phyloP scores from a whole-genome alignment of 2,888 invertebrate genomes.

The Cataglyphis cursor region DNA sequence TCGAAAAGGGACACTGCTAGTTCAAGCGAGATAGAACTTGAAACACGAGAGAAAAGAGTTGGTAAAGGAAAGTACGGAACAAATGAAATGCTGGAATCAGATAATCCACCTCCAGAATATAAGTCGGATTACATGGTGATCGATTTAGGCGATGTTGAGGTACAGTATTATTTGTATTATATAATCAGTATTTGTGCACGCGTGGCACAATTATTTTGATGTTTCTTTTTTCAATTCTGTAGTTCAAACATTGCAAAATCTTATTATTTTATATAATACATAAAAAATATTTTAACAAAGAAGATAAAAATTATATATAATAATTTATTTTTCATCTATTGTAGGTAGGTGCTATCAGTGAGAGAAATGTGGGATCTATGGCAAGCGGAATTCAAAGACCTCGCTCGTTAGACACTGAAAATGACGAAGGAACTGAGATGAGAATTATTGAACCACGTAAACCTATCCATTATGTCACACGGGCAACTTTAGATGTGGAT shows the following conservation, averaged over 20 bases:
- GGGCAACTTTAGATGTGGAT: slow-evolving; percentile 84
- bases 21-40: slow-evolving; percentile 72
- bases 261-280: slow-evolving; percentile 2
- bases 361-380: slow-evolving; percentile 80
- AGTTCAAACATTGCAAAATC: background rate
- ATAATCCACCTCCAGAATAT: slow-evolving; percentile 84
- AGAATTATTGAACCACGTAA: slow-evolving; percentile 85
- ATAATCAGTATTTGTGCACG: background rate
- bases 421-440: slow-evolving; percentile 86
- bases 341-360: slow-evolving; percentile 79
- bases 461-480: slow-evolving; percentile 82
- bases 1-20: slow-evolving; percentile 73
- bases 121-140: slow-evolving; percentile 87
- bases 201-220: background rate
- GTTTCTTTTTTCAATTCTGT: background rate
- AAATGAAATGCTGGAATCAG: slow-evolving; percentile 86
- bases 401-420: slow-evolving; percentile 81
- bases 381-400: slow-evolving; percentile 81
- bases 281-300: background rate
- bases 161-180: slow-evolving; percentile 70
- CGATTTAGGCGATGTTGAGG: slow-evolving; percentile 86
- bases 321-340: slow-evolving; percentile 18
- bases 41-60: slow-evolving; percentile 77
- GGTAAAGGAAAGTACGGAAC: slow-evolving; percentile 82
- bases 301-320: background rate